Evolutionary conservation across 2,113 vertebrate species (phyloP), one percentile per base, ranked within the genome.

Genomic region (Alexandromys fortis): DNA sequence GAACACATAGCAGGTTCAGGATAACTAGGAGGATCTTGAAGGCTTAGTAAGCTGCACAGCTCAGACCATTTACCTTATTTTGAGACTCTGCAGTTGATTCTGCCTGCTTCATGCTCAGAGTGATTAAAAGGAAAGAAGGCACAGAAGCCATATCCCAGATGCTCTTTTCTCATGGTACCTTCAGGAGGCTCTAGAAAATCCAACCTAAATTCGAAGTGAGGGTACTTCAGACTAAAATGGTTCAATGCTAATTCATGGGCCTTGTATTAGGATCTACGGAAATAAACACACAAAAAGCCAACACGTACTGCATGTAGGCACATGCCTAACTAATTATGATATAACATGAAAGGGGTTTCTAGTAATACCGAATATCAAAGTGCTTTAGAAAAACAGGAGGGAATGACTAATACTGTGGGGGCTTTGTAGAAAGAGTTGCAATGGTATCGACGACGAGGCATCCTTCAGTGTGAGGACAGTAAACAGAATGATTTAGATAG

Each of bases 101-200:
- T 90, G 65, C 28, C n/a, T 33, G 55, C 65, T 94, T 86, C 0
- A 2, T 81, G 85, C 72, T 93, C 86, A 89, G 38, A 87, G 49
- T 89, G 96, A 95, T 96, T 88, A 87, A 92, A 91, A 88, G 63
- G 38, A 70, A 85, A 63, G 75, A 94, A 91, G 94, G 92, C 91
- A 96, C 73, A 93, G 92, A 96, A 86, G 38, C 49, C 58, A 61
- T 9, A 24, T 65, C 28, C 86, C 72, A 92, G 58, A 97, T 97
- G 91, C 90, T 90, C 12, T 63, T 89, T 93, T 90, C 90, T 87
- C 21, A 33, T 61, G 42, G 82, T 67, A 33, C 45, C 35, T 42
- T 90, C 85, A 88, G 63, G 75, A 90, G 38, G 42, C 19, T 24
- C 61, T 88, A 12, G 35, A 5, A 81, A 88, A 85, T 38, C 6